Evolutionary conservation across 2,888 invertebrate species (phyloP).

Genomic region (Sphaerophoria taeniata): DNA sequence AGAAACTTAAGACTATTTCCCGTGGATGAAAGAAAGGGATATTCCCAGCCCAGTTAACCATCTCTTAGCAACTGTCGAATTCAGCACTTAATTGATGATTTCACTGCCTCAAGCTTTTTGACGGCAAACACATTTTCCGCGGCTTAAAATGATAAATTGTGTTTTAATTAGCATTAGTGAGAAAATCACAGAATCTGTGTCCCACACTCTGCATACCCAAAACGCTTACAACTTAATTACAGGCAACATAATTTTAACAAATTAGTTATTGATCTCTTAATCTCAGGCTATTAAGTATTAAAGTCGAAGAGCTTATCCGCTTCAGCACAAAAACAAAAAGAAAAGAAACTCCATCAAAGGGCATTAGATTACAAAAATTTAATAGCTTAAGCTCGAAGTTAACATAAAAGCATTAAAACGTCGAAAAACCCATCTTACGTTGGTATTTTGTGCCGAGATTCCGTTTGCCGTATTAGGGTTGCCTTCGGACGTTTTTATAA

Average conservation of each 20-base stretch:
- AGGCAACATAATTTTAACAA: constrained; percentile 12
- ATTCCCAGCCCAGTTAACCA: neutral
- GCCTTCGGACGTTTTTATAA: neutral
- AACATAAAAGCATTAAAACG: neutral
- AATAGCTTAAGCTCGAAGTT: constrained; percentile 39
- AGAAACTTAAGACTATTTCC: too few relatives aligned
- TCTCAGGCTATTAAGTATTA: neutral
- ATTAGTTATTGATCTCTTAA: constrained; percentile 35
- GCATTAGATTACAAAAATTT: constrained; percentile 39
- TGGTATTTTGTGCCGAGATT: neutral
- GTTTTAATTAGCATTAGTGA: constrained; percentile 4
- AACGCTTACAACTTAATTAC: constrained; percentile 21
- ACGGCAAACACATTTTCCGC: neutral
- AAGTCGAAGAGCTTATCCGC: neutral
- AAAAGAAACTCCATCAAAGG: constrained; percentile 38
- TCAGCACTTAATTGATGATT: neutral
- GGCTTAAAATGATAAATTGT: neutral
- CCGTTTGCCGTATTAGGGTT: neutral
- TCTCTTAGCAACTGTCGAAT: neutral
- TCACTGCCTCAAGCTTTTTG: neutral
- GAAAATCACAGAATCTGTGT: neutral
- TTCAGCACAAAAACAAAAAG: neutral
- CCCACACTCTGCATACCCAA: neutral
- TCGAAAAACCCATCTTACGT: constrained; percentile 28
- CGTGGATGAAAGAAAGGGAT: neutral